Base-by-base conservation (phyloP, 2,113 vertebrate genomes). In the Ellobius talpinus region DNA sequence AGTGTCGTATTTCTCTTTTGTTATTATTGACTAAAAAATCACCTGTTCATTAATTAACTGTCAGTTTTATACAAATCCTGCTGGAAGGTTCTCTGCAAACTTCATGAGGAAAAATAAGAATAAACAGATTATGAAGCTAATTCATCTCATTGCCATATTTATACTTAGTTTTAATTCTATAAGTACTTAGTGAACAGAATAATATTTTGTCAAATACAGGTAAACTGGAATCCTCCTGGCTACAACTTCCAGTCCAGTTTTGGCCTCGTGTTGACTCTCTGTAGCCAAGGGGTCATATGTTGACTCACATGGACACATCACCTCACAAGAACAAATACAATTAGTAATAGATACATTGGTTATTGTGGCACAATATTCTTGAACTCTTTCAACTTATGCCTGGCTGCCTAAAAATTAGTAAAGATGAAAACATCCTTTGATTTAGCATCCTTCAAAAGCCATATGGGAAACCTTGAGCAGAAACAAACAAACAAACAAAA, bases 241-340 rank as follows among this genome's bases (percentile, higher is more conserved):
- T 33, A n/a, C 9, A 84, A 45, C 63, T 55, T 87, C 21, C 26
- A 90, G 3, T n/a, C 8, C n/a, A 36, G 9, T 52, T 88, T 89
- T 8, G 7, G n/a, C 9, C 29, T 78, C 17, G 19, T 58, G 55
- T 58, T 58, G 55, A 58, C 19, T 58, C 55, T 7, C 55, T 1
- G 55, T 21, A 58, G 55, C 19, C 55, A 58, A 21, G 19, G 19
- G 55, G 55, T 14, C 55, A 58, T 21, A 58, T 21, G 55, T 21
- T 58, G 55, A 58, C 55, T 58, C 55, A 21, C 55, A 21, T 21
- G 55, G n/a, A 50, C 33, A 77, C 4, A 29, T 72, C 10, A 0
- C 42, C 74, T 90, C 52, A 88, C 23, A 85, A 72, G 31, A 96
- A 66, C 19, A 85, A 87, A 73, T 95, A 72, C 88, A 88, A 42